Percentiles rank a stretch among this genome's conserved stretches.
These are phyloP conservation scores for Hypocryptadius cinnamomeus DNA, from an alignment of 2,113 vertebrate species.

Conservation along the genomic window DNA sequence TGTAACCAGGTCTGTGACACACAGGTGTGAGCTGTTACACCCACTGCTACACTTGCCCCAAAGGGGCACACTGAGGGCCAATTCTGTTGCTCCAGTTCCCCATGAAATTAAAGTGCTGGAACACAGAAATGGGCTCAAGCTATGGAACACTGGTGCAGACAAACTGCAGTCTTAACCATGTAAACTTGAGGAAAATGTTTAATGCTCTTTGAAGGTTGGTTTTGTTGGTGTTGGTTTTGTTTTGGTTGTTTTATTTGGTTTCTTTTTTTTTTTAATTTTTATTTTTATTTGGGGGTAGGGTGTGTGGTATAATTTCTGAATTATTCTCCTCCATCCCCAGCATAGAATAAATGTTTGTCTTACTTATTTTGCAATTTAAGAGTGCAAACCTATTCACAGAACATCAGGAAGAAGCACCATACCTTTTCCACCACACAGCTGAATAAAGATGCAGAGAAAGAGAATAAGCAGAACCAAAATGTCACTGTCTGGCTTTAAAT, in stretches of 20 bases:
- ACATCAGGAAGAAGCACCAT: background rate
- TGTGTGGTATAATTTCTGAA: background rate
- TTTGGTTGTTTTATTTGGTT: background rate
- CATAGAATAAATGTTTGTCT: background rate
- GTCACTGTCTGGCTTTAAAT: background rate
- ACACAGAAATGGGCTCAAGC: background rate
- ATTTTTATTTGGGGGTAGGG: background rate
- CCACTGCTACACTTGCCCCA: background rate
- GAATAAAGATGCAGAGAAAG: background rate
- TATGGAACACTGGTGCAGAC: rapidly evolving
- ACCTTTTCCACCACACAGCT: background rate
- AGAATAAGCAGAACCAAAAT: background rate
- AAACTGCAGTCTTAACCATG: background rate
- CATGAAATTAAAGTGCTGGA: background rate
- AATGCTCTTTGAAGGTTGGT: background rate
- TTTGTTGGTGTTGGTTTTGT: background rate
- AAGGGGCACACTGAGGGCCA: too few species aligned
- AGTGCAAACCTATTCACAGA: background rate
- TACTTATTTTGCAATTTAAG: background rate
- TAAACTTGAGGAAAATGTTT: background rate
- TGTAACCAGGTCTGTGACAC: too few species aligned
- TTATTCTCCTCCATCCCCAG: background rate
- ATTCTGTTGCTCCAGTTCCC: background rate
- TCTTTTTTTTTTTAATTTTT: too few species aligned
- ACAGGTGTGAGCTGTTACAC: background rate